These are phyloP conservation scores for Cinclus mexicanus DNA, from an alignment of 2,113 vertebrate species.

Conservation along the genomic window DNA sequence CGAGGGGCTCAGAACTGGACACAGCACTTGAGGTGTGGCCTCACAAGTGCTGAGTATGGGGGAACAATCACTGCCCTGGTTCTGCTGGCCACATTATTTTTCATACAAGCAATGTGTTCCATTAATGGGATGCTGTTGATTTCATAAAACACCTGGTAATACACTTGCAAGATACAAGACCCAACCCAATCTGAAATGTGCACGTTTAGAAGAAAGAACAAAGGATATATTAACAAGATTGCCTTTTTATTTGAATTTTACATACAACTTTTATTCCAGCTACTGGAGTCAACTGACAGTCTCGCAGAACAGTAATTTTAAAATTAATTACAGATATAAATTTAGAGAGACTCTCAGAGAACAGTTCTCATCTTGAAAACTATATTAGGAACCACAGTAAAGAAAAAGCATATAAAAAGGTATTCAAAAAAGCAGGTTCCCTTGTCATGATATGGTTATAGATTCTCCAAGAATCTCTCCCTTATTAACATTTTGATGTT, in stretches of 20 bases:
- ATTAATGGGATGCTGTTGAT: background rate
- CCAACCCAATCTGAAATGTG: background rate
- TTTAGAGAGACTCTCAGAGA: background rate
- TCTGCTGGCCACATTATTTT: background rate
- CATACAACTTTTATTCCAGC: background rate
- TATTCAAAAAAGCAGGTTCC: background rate
- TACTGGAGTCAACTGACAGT: background rate
- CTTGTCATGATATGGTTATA: background rate
- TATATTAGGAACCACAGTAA: background rate
- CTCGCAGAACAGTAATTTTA: background rate
- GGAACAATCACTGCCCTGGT: background rate
- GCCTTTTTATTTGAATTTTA: background rate
- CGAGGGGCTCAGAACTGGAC: background rate
- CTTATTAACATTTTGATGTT: background rate
- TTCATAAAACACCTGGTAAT: background rate
- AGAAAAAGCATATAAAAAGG: constrained; percentile 5
- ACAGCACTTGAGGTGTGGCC: rapidly evolving
- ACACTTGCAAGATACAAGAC: background rate
- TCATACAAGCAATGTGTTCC: background rate
- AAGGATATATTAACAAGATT: background rate
- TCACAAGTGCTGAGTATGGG: background rate
- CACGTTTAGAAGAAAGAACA: background rate
- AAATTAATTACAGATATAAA: background rate
- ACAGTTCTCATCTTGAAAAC: background rate
- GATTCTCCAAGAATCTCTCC: background rate